Percentiles rank a stretch among this genome's conserved stretches.
These are phyloP conservation scores for Augochlorella aurata DNA, from an alignment of 2,888 invertebrate genomes.

Conservation along the genomic window DNA sequence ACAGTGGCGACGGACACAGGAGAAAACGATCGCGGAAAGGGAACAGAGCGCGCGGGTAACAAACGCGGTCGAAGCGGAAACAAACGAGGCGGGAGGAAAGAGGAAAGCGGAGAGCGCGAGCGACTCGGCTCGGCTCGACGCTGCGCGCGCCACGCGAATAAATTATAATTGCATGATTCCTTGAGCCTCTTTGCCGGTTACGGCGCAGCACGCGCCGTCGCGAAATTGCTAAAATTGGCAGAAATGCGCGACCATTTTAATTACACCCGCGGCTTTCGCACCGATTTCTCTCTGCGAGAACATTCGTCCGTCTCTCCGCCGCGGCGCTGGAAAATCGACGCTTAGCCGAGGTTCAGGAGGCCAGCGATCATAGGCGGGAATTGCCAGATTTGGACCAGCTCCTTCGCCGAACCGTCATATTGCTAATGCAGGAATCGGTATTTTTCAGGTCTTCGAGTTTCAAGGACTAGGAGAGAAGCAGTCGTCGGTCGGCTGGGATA, in stretches of 20 bases:
- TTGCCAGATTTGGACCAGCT: too few relatives aligned
- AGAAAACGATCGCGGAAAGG: slow-evolving; percentile 45
- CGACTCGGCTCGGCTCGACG: slow-evolving; percentile 8
- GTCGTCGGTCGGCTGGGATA: too few relatives aligned
- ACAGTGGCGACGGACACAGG: slow-evolving; percentile 37
- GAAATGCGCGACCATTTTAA: slow-evolving; percentile 71
- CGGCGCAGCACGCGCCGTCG: slow-evolving; percentile 42
- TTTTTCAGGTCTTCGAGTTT: too few relatives aligned
- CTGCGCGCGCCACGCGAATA: slow-evolving; percentile 53
- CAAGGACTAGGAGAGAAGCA: too few relatives aligned
- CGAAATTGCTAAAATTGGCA: slow-evolving; percentile 74
- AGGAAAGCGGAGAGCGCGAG: background rate
- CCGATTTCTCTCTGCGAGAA: slow-evolving; percentile 52
- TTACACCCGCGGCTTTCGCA: slow-evolving; percentile 59
- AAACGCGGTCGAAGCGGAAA: slow-evolving; percentile 36
- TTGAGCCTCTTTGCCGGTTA: slow-evolving; percentile 58
- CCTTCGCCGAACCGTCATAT: too few relatives aligned
- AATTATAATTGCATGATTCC: slow-evolving; percentile 72
- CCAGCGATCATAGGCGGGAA: slow-evolving; percentile 14
- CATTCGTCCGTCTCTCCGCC: slow-evolving; percentile 38
- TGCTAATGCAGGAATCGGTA: too few relatives aligned
- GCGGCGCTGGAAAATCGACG: slow-evolving; percentile 16
- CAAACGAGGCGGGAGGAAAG: slow-evolving; percentile 2
- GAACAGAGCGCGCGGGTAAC: slow-evolving; percentile 12
- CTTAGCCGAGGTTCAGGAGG: slow-evolving; percentile 2